phyloP scores from a whole-genome alignment of 2,888 invertebrate species.

The Latrodectus hesperus region DNA sequence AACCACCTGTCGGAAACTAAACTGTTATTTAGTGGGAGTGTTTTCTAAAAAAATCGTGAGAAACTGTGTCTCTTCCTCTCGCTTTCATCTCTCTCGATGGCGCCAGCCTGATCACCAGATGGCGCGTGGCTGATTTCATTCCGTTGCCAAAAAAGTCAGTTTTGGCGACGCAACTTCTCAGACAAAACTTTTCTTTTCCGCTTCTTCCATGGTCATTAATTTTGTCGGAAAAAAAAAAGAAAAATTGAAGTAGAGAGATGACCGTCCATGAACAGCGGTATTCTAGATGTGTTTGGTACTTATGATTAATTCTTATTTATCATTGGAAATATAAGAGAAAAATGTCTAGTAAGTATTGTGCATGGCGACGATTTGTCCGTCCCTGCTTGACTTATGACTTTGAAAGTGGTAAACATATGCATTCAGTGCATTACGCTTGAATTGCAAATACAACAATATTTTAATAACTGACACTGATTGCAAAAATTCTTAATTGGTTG shows the following conservation, averaged over 20 bases:
- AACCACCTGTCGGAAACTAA: constrained; percentile 67
- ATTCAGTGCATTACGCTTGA: too few relatives aligned
- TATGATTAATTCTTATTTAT: constrained; percentile 36
- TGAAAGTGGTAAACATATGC: neutral
- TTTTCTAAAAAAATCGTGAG: constrained; percentile 43
- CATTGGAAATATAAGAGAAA: neutral
- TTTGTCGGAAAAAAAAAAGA: constrained; percentile 21
- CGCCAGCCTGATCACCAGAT: constrained; percentile 66
- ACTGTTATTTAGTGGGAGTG: constrained; percentile 68
- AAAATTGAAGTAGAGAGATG: constrained; percentile 14
- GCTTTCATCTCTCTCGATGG: constrained; percentile 24
- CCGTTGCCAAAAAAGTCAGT: constrained; percentile 57
- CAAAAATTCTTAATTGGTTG: too few relatives aligned
- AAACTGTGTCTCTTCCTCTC: constrained; percentile 20
- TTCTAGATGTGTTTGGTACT: constrained; percentile 25
- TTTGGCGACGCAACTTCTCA: constrained; percentile 61
- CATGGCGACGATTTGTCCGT: neutral
- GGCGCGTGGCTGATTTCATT: constrained; percentile 66
- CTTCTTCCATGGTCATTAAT: constrained; percentile 54
- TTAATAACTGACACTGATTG: too few relatives aligned
- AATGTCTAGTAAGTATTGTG: neutral
- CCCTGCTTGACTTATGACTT: neutral
- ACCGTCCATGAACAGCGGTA: constrained; percentile 26
- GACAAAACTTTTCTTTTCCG: constrained; percentile 52
- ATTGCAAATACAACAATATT: too few relatives aligned